Evolutionary conservation across 2,888 invertebrate species (phyloP), one percentile per base, ranked within the genome.

Genomic region (Agrotis segetum): DNA sequence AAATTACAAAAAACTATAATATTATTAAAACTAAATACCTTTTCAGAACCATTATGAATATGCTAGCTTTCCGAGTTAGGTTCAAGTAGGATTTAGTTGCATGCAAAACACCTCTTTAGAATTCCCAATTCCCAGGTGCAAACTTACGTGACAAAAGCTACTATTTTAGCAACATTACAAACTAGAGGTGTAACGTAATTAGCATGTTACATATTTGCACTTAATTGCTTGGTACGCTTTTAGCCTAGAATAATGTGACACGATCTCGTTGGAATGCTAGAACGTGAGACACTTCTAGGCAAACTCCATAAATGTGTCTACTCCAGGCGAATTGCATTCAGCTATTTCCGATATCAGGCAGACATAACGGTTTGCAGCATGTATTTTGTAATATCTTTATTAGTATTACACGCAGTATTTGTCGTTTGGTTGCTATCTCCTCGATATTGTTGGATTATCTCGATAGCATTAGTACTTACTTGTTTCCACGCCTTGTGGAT

Each of bases 311-410:
- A 82, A 81, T 66, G 77, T 69, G 68, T 75, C 58, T 69, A 65
- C 65, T 58, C 29, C 52, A n/a, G 21, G 61, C 68, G 59, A 83
- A 77, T 83, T 77, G 68, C 81, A 81, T 82, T 83, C 61, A 61
- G 68, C 61, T 82, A 61, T 81, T 83, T 74, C 65, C 77, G 69
- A 83, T 83, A 82, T 69, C 74, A 56, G 50, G 17, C 61, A 67
- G 63, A 74, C 77, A 67, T 82, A 82, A 74, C 71, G 58, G 74
- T 47, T 59, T 60, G 69, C 68, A 29, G 55, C 52, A 47, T 70
- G 67, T 44, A 62, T 81, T 79, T 68, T 62, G 73, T 73, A 73
- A 79, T 81, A 73, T 62, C 68, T 66, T 44, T 79, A 77, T 62
- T 72, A 68, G 77, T 68, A 77, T 64, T 50, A 63, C 21, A 19